Conservation (phyloP, 2,888 invertebrate species). For the Megamerina dolium region DNA sequence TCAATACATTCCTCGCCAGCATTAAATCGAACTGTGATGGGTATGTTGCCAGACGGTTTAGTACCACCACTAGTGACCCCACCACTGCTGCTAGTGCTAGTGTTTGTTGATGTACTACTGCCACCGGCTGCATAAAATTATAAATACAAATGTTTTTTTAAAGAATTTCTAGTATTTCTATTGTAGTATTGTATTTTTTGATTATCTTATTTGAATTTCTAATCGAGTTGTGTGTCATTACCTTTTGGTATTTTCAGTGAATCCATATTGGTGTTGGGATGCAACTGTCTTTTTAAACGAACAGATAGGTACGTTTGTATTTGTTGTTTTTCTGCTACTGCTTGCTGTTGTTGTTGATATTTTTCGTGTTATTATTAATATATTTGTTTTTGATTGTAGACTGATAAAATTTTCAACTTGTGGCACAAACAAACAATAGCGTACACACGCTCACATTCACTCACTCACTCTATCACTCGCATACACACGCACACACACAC, state of each 20-base stretch:
- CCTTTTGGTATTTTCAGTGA: conserved; percentile 47
- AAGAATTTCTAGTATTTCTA: not conserved
- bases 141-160: conserved; percentile 8
- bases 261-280: conserved; percentile 39
- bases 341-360: too few species aligned
- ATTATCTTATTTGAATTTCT: too few species aligned
- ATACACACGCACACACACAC: too few species aligned
- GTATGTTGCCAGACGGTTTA: conserved; percentile 38
- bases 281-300: too few species aligned
- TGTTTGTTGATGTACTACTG: conserved; percentile 14
- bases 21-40: conserved; percentile 48
- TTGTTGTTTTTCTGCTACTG: conserved; percentile 1
- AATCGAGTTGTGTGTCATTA: too few species aligned
- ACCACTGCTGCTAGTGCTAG: conserved; percentile 21
- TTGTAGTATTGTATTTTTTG: too few species aligned
- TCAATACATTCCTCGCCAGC: conserved; percentile 48
- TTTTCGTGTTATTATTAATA: too few species aligned
- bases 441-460: too few species aligned
- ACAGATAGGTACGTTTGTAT: conserved; percentile 10
- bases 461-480: too few species aligned
- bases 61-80: conserved; percentile 28
- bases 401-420: too few species aligned
- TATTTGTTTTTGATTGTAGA: too few species aligned
- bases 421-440: too few species aligned
- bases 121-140: conserved; percentile 11